Evolutionary conservation across 2,888 invertebrate genomes (phyloP), one percentile per base, ranked within the genome.

Genomic region (Troides oblongomaculatus): DNA sequence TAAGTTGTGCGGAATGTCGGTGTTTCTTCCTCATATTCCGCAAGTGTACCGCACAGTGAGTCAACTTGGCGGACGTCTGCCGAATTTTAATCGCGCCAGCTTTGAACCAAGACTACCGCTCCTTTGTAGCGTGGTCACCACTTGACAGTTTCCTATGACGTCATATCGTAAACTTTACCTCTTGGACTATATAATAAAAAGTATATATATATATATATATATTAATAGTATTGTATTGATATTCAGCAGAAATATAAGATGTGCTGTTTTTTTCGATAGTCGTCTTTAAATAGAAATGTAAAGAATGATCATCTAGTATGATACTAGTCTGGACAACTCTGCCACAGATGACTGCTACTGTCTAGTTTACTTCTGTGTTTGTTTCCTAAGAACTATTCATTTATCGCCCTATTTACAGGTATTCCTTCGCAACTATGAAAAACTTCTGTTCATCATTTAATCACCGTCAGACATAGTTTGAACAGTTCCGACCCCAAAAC

Each of bases 81-180:
- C 63, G 70, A 70, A 70, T 70, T 70, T 70, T 64, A 70, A 70
- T 70, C 60, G 50, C 59, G 12, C 36, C 59, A 59, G 66, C 66
- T 64, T 56, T 21, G 63, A 56, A 61, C 46, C 65, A 66, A 66
- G 66, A 58, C 30, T 53, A 46, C 46, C 46, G 7, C 46, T 70
- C 66, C 69, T 66, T 62, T 66, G 69, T 62, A 70, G 18, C 62
- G 50, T 53, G n/a, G 53, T 17, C 53, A 53, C n/a, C 53, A n/a
- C n/a, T n/a, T 53, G 18, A 53, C 53, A 18, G 17, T 53, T 53
- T 53, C 53, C 1, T 53, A 53, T 53, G 14, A 53, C 53, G 39
- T 39, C 39, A 39, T 39, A 8, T 1, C 8, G 7, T 10, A 39
- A 39, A 39, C 39, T 30, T 30, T 10, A 39, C 39, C 39, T 39